These are phyloP conservation scores for Rhea americana DNA, from an alignment of 2,113 vertebrate species.

Conservation along the genomic window DNA sequence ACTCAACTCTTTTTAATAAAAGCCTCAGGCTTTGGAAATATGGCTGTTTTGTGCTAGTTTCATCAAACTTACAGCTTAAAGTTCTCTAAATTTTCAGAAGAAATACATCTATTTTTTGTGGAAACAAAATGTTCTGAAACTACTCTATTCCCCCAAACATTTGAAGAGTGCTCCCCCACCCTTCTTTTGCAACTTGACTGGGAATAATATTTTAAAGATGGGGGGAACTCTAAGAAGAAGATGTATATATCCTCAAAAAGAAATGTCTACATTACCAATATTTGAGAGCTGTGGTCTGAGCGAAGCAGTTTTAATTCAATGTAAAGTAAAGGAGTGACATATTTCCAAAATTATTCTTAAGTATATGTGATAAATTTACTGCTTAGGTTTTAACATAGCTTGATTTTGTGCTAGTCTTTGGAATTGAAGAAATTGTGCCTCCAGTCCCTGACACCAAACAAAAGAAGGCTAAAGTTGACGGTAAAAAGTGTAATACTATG, in stretches of 20 bases:
- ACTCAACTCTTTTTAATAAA: not conserved
- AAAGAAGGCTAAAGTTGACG: not conserved
- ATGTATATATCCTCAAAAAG: not conserved
- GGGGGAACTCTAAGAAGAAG: not conserved
- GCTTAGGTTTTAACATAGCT: not conserved
- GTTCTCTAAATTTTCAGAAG: not conserved
- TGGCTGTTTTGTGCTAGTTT: not conserved
- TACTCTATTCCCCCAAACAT: not conserved
- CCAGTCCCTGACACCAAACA: not conserved
- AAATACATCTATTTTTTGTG: not conserved
- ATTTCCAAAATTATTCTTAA: not conserved
- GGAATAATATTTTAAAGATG: conserved; percentile 40
- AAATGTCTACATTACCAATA: not conserved
- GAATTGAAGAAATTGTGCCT: not conserved
- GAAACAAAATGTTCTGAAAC: conserved; percentile 20
- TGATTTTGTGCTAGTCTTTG: not conserved
- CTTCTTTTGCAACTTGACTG: not conserved
- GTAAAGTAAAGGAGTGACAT: not conserved
- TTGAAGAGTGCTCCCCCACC: not conserved
- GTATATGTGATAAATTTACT: not conserved
- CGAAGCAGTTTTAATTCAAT: not conserved
- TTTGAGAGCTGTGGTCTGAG: not conserved
- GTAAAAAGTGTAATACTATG: not conserved
- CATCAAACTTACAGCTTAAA: not conserved
- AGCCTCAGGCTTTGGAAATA: not conserved